Conservation (phyloP, 2,888 invertebrate genomes). For the Xestobium rufovillosum region DNA sequence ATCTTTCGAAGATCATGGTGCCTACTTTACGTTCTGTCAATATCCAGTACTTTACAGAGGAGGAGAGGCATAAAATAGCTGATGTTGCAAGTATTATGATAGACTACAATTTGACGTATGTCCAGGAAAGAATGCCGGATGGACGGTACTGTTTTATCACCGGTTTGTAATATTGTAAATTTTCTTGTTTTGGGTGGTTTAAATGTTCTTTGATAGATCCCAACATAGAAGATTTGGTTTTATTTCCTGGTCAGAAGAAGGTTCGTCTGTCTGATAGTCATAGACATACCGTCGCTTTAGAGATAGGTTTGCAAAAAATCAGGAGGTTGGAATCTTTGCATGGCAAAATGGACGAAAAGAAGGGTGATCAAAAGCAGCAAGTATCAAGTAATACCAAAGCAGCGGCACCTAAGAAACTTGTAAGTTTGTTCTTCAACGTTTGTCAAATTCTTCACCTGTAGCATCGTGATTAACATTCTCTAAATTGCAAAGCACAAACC, state of each 20-base stretch:
- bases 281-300: conserved; percentile 73
- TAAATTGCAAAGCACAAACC: no score
- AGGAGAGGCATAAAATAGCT: conserved; percentile 62
- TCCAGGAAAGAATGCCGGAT: conserved; percentile 69
- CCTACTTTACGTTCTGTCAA: conserved; percentile 68
- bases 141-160: conserved; percentile 63
- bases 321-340: conserved; percentile 32
- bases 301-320: conserved; percentile 74
- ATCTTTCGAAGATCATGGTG: conserved; percentile 62
- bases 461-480: no score
- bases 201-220: conserved; percentile 57
- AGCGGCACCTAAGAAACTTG: no score
- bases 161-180: conserved; percentile 30
- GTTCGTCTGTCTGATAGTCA: conserved; percentile 55
- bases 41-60: conserved; percentile 62
- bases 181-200: neutral
- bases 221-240: conserved; percentile 61
- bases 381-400: no score
- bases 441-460: no score
- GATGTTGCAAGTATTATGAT: conserved; percentile 77
- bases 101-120: conserved; percentile 78
- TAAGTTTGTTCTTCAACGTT: no score
- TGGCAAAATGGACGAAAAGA: conserved; percentile 12
- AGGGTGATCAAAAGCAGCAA: conserved; percentile 9
- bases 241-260: conserved; percentile 35